Evolutionary conservation across 2,888 invertebrate genomes (phyloP).

Genomic region (Strigamia maritima): DNA sequence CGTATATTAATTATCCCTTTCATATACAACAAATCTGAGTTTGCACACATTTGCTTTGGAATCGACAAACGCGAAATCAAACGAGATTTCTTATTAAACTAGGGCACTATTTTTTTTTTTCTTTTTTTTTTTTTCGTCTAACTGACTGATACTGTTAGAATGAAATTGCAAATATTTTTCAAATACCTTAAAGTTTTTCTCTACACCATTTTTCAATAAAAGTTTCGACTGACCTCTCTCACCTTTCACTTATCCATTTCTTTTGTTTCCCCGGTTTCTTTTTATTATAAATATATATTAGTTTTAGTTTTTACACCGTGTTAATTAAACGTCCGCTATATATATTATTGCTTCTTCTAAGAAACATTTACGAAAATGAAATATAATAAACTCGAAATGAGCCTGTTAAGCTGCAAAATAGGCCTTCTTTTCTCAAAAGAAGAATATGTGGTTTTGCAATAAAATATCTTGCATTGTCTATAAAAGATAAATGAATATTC

Average conservation of each 20-base stretch:
- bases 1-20: conserved; percentile 24
- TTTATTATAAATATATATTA: background rate
- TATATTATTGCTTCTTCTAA: background rate
- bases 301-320: background rate
- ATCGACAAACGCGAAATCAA: background rate
- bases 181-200: conserved; percentile 28
- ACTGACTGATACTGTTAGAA: background rate
- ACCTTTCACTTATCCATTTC: background rate
- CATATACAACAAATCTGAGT: background rate
- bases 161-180: conserved; percentile 29
- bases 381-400: background rate
- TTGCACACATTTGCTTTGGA: conserved; percentile 15
- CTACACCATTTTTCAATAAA: conserved; percentile 12
- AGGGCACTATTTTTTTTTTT: background rate
- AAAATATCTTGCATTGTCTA: conserved; percentile 29
- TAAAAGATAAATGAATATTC: conserved; percentile 28
- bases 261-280: background rate
- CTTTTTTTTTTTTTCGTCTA: background rate
- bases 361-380: background rate
- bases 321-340: background rate
- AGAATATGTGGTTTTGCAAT: conserved; percentile 18
- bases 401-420: conserved; percentile 5
- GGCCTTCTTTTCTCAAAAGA: background rate
- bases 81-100: conserved; percentile 16
- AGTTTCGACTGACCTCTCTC: background rate